phyloP scores from a whole-genome alignment of 1,140 invertebrate species.

The Drosophila pachea region DNA sequence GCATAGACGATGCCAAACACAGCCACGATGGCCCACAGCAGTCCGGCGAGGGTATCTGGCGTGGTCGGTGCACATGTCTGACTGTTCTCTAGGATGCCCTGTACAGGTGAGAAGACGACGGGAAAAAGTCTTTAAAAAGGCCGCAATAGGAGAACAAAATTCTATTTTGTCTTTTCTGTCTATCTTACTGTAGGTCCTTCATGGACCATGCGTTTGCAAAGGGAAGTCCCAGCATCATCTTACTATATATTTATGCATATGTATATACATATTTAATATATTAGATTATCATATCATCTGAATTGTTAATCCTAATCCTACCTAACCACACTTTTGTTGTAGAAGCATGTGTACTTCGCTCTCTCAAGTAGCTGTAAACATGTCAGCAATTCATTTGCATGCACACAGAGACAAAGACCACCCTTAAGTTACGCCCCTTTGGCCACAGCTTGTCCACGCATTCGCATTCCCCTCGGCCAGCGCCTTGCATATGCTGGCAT shows the following conservation, averaged over 20 bases:
- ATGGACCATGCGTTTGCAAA: too few relatives aligned
- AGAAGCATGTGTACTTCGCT: background rate
- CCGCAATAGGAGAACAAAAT: too few relatives aligned
- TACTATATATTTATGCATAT: background rate
- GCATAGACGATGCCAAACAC: constrained; percentile 83
- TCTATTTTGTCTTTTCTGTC: too few relatives aligned
- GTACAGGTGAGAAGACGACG: constrained; percentile 7
- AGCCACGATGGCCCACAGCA: constrained; percentile 76
- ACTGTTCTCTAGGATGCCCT: constrained; percentile 75
- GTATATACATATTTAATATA: background rate
- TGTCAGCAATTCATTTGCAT: constrained; percentile 9
- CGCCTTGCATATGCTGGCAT: background rate
- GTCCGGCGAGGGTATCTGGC: constrained; percentile 70
- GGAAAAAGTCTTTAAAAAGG: background rate
- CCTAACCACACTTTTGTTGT: background rate
- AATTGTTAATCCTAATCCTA: background rate
- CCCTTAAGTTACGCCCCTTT: background rate
- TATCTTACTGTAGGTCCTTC: too few relatives aligned
- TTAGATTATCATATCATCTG: background rate
- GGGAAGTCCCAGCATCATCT: too few relatives aligned
- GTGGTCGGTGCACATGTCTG: constrained; percentile 68
- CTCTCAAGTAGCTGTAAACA: background rate
- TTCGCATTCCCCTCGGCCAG: background rate
- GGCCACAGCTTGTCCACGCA: background rate
- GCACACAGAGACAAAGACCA: background rate